Base-by-base conservation (phyloP, 2,888 invertebrate genomes). In the Papilio demoleus region DNA sequence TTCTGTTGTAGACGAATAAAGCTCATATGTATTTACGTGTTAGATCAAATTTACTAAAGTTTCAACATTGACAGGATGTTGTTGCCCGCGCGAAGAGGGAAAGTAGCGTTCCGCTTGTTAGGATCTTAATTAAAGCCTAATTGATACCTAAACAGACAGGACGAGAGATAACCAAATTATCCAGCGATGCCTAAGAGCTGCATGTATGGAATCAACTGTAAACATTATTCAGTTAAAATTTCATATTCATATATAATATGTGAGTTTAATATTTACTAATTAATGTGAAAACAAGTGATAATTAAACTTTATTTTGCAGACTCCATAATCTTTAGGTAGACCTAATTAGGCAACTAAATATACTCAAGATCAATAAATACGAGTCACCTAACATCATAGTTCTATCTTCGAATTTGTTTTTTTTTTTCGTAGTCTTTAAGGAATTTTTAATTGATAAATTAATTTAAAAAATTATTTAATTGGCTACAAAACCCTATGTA, bases 61-160 rank as follows among this genome's bases (percentile, higher is more conserved):
- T 53, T 27, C 14, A 27, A 53, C 50, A 27, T 53, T 53, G 50
- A 53, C 27, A 60, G 60, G 38, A 61, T 42, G 40, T 31, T n/a
- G n/a, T 14, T 14, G 19, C 6, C n/a, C 31, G 40, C 42, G 31
- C 40, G 11, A 24, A 24, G 53, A 61, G 42, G 61, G 59, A 38
- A 53, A 67, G 27, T 61, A 61, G 60, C 36, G 50, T 53, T 47
- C 36, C 9, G 40, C 36, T 61, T 61, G 79, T 79, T 85, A 85
- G 84, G 79, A 79, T 80, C 82, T 81, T 81, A 86, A 88, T 87
- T 87, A 84, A 86, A 85, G 81, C 85, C 87, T 90, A 90, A 90
- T 90, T 90, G 90, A 86, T 88, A 84, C 82, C 87, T 83, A 88
- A 90, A 90, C 89, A 88, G 90, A 89, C 89, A 87, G 88, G 77